Base-by-base conservation (phyloP, 2,888 invertebrate genomes). In the Philhelius pedissequus region DNA sequence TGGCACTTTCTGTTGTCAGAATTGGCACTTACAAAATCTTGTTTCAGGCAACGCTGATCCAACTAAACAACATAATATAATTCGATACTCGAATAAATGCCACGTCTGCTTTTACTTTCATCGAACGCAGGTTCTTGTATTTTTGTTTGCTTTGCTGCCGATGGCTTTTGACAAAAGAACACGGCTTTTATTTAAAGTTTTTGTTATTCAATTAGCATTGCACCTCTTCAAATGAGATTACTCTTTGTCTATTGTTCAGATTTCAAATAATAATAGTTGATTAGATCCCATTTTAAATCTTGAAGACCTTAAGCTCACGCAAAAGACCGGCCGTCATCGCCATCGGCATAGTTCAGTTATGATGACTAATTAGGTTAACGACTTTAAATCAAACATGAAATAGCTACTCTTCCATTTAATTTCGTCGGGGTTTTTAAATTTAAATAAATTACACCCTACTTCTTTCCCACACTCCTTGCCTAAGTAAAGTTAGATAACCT, bases 291-390 rank as follows among this genome's bases (percentile, higher is more conserved):
- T 43, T 27, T 30, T 13, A 27, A 43, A 62, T 11, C 45, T 30
- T 15, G 20, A 22, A 48, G 15, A 3, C 32, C 18, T 64, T 64
- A 30, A 32, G 35, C n/a, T 18, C 66, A n/a, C n/a, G 38, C 13
- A 50, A 27, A 15, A 54, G 32, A 64, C 48, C 64, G 32, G 32
- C 27, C 30, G 62, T 62, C 30, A 43, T 62, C 62, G 43, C 62
- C 62, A 6, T 18, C 11, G 62, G 62, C 62, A 32, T 18, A 45
- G 9, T 22, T 43, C 7, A 9, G 13, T 48, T 32, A 32, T 64
- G 64, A 32, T 64, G 64, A 48, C 64, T 38, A 81, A 70, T 66
- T 66, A 40, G 71, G 66, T 81, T 81, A 81, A 71, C 40, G 66
- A 77, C 38, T 54, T 50, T 35, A 18, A n/a, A 15, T 27, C n/a